Percentiles rank a stretch among this genome's conserved stretches.
phyloP scores from a whole-genome alignment of 2,113 vertebrate species.

The Ahaetulla prasina region DNA sequence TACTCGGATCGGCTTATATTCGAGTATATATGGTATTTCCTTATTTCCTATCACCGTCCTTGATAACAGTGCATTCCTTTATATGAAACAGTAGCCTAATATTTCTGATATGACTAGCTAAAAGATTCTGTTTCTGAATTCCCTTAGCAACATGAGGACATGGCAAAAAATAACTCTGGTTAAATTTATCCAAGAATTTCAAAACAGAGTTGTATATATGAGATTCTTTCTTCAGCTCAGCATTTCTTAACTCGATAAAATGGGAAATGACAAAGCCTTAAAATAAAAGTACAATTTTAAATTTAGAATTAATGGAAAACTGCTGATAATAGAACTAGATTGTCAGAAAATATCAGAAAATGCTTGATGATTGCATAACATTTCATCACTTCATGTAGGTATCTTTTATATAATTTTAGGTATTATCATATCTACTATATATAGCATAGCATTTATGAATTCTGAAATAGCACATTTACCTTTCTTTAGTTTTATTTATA shows the following conservation, averaged over 20 bases:
- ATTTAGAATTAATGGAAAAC: background rate
- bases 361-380: background rate
- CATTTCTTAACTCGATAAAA: background rate
- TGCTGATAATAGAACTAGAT: background rate
- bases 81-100: background rate
- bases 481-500: background rate
- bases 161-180: background rate
- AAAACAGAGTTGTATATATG: background rate
- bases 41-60: background rate
- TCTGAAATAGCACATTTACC: background rate
- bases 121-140: background rate
- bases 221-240: background rate
- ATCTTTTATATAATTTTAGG: background rate
- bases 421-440: background rate
- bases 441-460: background rate
- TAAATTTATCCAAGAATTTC: background rate
- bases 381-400: background rate
- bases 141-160: background rate
- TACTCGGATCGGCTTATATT: too few species aligned
- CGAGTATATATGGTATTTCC: too few species aligned
- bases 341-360: background rate
- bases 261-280: background rate
- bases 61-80: background rate
- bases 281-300: background rate
- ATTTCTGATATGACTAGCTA: background rate